Evolutionary conservation across 1,140 invertebrate genomes (phyloP).

Genomic region (Hydropsyche tenuis): DNA sequence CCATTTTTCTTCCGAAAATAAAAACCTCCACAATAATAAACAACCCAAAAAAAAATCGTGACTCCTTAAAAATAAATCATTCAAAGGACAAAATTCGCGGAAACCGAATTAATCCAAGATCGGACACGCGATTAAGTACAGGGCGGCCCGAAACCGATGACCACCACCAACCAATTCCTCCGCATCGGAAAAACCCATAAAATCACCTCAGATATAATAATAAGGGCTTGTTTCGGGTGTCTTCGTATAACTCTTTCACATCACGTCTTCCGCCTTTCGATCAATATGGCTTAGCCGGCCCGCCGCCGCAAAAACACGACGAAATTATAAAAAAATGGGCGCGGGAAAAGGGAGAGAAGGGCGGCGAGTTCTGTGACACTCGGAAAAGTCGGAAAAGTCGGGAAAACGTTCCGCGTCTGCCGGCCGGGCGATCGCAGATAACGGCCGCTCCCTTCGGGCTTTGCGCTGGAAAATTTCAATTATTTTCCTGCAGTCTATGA

Average conservation of each 20-base stretch:
- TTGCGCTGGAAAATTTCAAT: constrained; percentile 20
- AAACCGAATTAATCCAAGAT: too few species aligned
- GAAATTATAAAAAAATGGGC: constrained; percentile 16
- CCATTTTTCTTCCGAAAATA: too few species aligned
- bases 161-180: too few species aligned
- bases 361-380: constrained; percentile 20
- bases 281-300: constrained; percentile 25
- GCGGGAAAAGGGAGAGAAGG: neutral
- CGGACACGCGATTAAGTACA: too few species aligned
- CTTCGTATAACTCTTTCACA: constrained; percentile 18
- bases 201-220: neutral
- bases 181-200: too few species aligned
- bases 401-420: neutral
- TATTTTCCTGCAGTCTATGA: neutral
- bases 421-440: constrained; percentile 12
- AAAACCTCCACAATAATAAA: too few species aligned
- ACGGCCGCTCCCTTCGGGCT: neutral
- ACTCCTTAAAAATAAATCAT: too few species aligned
- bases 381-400: constrained; percentile 21
- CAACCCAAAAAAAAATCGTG: too few species aligned
- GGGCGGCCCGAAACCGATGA: too few species aligned
- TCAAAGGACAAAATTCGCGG: too few species aligned
- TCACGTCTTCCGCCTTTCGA: constrained; percentile 25
- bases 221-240: constrained; percentile 7
- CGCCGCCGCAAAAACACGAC: constrained; percentile 24